Percentiles rank a stretch among this genome's conserved stretches.
Conservation (phyloP, 1,140 invertebrate species). For the Archivesica marissinica region DNA sequence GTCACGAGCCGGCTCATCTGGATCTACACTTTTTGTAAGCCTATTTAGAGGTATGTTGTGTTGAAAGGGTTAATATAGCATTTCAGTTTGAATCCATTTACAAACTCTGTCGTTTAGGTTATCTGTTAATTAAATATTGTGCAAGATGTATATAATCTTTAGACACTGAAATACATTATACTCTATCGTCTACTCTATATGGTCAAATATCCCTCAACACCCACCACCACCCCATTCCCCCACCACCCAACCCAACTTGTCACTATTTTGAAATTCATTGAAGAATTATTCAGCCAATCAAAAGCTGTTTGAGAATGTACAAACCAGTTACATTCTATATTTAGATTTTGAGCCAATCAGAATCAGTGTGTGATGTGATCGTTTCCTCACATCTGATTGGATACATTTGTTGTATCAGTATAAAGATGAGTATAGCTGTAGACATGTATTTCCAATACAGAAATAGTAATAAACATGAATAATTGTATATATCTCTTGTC, state of each 20-base stretch:
- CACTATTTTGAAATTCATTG: neutral
- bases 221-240: neutral
- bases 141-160: conserved; percentile 45
- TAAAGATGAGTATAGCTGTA: conserved; percentile 44
- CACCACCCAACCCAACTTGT: neutral
- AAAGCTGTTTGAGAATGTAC: conserved; percentile 19
- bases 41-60: no score
- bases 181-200: conserved; percentile 14
- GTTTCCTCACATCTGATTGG: conserved; percentile 31
- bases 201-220: neutral
- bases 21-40: no score
- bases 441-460: conserved; percentile 61
- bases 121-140: conserved; percentile 37
- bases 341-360: neutral
- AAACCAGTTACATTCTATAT: neutral
- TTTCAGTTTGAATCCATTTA: no score
- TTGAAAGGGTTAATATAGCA: no score
- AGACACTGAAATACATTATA: conserved; percentile 31
- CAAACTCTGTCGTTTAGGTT: no score
- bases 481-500: no score
- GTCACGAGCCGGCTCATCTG: no score
- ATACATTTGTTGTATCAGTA: conserved; percentile 9
- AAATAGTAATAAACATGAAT: conserved; percentile 63
- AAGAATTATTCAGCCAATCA: conserved; percentile 27
- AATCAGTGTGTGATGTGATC: neutral